Base-by-base conservation (phyloP, 2,113 vertebrate species). In the Coturnix japonica region DNA sequence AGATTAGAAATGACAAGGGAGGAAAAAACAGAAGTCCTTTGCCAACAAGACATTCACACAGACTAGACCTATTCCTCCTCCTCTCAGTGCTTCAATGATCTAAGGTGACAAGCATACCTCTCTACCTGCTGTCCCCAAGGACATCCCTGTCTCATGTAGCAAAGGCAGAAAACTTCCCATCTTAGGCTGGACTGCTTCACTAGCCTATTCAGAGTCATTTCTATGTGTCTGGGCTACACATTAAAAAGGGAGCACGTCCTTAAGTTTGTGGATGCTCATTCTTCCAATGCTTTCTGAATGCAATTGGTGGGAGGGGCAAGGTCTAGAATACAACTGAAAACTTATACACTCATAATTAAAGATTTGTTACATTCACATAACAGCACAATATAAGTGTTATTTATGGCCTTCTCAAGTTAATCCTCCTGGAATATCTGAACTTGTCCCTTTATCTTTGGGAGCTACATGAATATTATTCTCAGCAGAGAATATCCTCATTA, bases 361-460 rank as follows among this genome's bases (percentile, higher is more conserved):
- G 14, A 83, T 37, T n/a, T 5, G 66, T 60, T 76, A 81, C 15
- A 17, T 61, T 56, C 69, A 65, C 16, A 59, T 25, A 64, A 4
- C 66, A 54, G 47, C 26, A 74, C 31, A 78, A 39, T 35, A 3
- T 14, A 89, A 87, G 31, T 39, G 9, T 7, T 67, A 82, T 41
- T 89, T 39, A 89, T 0, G 0, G 25, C 7, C 46, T 53, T 46
- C 67, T 79, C 49, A 85, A 49, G 85, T 57, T 57, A 57, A 91
- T 41, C 61, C 31, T 63, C 17, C 33, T 76, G 12, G 51, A 85
- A 85, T 10, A 82, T 23, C 25, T 85, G 25, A 70, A 85, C 61
- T 72, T 78, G 71, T 54, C 60, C n/a, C 23, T 82, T 61, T 73
- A 80, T 54, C 21, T 91, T 66, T 72, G 73, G 76, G 47, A 83